These are phyloP conservation scores for Rosalia funebris DNA, from an alignment of 2,888 invertebrate genomes.

Conservation along the genomic window DNA sequence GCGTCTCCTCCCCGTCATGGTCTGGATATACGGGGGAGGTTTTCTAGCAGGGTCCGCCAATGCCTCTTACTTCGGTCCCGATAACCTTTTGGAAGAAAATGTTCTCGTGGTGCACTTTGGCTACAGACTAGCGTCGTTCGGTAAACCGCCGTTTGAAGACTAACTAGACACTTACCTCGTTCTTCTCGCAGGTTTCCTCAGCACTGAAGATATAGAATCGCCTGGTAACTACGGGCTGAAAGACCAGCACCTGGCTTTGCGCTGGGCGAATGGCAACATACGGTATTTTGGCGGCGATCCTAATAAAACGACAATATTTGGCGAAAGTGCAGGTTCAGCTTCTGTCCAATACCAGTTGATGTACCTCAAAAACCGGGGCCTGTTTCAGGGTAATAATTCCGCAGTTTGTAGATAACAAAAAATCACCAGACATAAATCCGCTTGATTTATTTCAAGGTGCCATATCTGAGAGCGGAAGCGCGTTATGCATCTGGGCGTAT, in stretches of 20 bases:
- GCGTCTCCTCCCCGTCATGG: slow-evolving; percentile 50
- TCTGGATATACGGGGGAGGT: slow-evolving; percentile 55
- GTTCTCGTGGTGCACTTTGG: slow-evolving; percentile 51
- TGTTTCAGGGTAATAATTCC: slow-evolving; percentile 49
- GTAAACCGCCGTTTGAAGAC: slow-evolving; percentile 35
- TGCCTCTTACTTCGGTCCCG: slow-evolving; percentile 57
- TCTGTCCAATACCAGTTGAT: slow-evolving; percentile 45
- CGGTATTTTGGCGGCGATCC: slow-evolving; percentile 49
- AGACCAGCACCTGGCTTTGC: slow-evolving; percentile 48
- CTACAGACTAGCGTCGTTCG: slow-evolving; percentile 53
- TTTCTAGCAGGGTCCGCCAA: slow-evolving; percentile 46
- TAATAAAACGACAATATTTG: slow-evolving; percentile 44
- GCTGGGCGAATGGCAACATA: slow-evolving; percentile 48
- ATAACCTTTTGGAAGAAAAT: slow-evolving; percentile 48
- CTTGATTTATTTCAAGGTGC: slow-evolving; percentile 39
- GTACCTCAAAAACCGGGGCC: slow-evolving; percentile 41
- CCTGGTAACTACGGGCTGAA: slow-evolving; percentile 50
- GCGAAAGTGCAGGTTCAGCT: slow-evolving; percentile 44
- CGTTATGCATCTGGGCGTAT: slow-evolving; percentile 53
- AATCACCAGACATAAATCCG: too few relatives aligned
- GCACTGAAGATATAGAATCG: not conserved
- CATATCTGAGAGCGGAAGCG: slow-evolving; percentile 57
- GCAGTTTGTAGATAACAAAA: too few relatives aligned
- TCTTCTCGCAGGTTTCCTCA: not conserved
- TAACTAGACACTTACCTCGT: not conserved